Evolutionary conservation across 1,140 invertebrate species (phyloP), one percentile per base, ranked within the genome.

Genomic region (Teleogryllus occipitalis): DNA sequence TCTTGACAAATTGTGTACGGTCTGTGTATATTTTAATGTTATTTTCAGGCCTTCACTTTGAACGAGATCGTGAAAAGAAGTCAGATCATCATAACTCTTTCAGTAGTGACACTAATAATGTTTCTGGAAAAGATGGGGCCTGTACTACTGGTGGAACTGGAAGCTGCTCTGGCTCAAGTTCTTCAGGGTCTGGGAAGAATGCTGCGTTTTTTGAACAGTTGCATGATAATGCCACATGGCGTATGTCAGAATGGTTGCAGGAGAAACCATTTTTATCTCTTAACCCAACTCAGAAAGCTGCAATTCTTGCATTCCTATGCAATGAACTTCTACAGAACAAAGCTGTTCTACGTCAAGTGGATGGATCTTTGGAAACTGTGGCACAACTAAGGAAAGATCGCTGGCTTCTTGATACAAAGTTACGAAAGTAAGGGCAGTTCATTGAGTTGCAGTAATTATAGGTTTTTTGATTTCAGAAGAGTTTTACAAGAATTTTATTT

Each of bases 311-410:
- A 7, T 97, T 95, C 86, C 89, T 98, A 5, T 98, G 96, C 87
- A 96, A 98, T 87, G 96, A 98, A 87, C 88, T 98, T 82, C 87
- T 98, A 75, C 95, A 96, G 86, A 97, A 97, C 85, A 96, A 97
- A 87, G 91, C 94, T 73, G 93, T 98, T 81, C 89, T 95, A 82
- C 88, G 91, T 15, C 94, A 95, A 86, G 92, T 96, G 76, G 94
- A 96, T 81, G 89, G 88, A 39, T 92, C 93, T 65, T 87, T 95
- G 48, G 93, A 95, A 80, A 92, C 90, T 72, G 91, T 93, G 21
- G 91, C 91, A 75, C 92, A 94, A 83, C 88, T 93, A 76, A 90
- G 91, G 80, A 93, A 93, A 82, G 94, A 96, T 83, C 89, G 94
- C 81, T 95, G 94, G 86, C 88, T 94, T 22, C 86, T 96, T 75